Base-by-base conservation (phyloP, 2,113 vertebrate species). In the Hemiscyllium ocellatum region DNA sequence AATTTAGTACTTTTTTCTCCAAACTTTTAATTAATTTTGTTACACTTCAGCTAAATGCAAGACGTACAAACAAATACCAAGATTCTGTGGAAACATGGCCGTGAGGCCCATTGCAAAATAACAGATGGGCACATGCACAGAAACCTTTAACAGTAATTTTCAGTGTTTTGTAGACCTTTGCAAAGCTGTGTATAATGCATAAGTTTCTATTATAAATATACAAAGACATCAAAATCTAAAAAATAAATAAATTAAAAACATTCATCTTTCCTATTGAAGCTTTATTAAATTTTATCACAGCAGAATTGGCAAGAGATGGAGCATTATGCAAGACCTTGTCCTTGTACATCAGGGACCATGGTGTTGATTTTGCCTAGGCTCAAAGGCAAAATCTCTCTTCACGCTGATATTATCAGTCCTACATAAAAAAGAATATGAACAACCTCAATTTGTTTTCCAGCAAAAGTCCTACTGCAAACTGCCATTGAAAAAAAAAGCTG, bases 261-360 rank as follows among this genome's bases (percentile, higher is more conserved):
- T 97, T 97, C 96, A 96, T 97, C 96, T 97, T 97, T 42, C 80
- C 80, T 83, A 83, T 83, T 83, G 42, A 83, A 83, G 80, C 80
- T 83, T 90, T 65, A 61, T 56, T 93, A 33, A 61, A 93, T 93
- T 93, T 93, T 93, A n/a, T 91, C 87, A 65, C 17, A 83, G n/a
- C 33, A 20, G 17, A 22, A 24, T 37, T 93, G 89, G 89, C 61
- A 19, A 93, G 61, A 93, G 33, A 89, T 12, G 42, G 47, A 56
- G 24, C 20, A 89, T 89, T 87, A 87, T 87, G 85, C 10, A 89
- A 17, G 86, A 89, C 56, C 50, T 61, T 33, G 86, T 66, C 89
- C 89, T 93, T 93, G 37, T 37, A 93, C 89, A 37, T 93, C 89
- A 66, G 89, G 61, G 65, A 66, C 61, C 52, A 20, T 66, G 89